Percentiles rank a stretch among this genome's conserved stretches.
phyloP scores from a whole-genome alignment of 1,140 invertebrate genomes.

The Drosophila kepulauana region DNA sequence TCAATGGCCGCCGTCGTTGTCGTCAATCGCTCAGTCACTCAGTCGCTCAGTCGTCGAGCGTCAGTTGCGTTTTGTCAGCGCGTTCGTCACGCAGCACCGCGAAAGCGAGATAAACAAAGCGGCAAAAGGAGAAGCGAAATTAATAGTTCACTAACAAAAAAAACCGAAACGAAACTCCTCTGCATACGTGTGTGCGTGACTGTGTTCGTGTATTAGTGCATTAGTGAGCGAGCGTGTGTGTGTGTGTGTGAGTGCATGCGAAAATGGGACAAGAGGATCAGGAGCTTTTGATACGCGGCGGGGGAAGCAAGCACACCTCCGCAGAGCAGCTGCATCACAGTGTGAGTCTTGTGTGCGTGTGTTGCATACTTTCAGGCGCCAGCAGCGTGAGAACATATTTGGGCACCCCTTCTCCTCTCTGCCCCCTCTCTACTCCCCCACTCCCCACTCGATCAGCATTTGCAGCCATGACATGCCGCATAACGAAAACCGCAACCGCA shows the following conservation, averaged over 20 bases:
- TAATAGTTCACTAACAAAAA: neutral
- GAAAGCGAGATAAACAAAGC: slow-evolving; percentile 11
- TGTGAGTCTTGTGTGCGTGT: slow-evolving; percentile 52
- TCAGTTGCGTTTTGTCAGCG: slow-evolving; percentile 80
- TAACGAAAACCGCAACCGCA: slow-evolving; percentile 39
- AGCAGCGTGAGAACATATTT: slow-evolving; percentile 64
- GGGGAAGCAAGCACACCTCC: slow-evolving; percentile 73
- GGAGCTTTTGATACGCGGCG: slow-evolving; percentile 72
- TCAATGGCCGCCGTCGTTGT: slow-evolving; percentile 30
- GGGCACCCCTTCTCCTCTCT: neutral
- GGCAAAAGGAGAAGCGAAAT: neutral
- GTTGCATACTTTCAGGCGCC: slow-evolving; percentile 38
- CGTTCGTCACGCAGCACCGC: slow-evolving; percentile 66
- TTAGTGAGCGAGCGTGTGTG: slow-evolving; percentile 1
- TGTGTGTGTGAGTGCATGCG: slow-evolving; percentile 6
- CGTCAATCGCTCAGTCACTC: slow-evolving; percentile 5
- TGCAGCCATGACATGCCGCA: neutral
- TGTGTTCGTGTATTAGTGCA: too few species aligned
- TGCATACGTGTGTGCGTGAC: slow-evolving; percentile 19
- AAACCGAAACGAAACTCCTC: neutral
- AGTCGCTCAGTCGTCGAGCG: slow-evolving; percentile 27
- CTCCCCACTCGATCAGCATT: too few species aligned
- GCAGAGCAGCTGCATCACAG: slow-evolving; percentile 74
- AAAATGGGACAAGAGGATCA: slow-evolving; percentile 83
- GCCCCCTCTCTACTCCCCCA: neutral